Evolutionary conservation across 1,140 invertebrate species (phyloP), one percentile per base, ranked within the genome.

Genomic region (Pachypsylla venusta): DNA sequence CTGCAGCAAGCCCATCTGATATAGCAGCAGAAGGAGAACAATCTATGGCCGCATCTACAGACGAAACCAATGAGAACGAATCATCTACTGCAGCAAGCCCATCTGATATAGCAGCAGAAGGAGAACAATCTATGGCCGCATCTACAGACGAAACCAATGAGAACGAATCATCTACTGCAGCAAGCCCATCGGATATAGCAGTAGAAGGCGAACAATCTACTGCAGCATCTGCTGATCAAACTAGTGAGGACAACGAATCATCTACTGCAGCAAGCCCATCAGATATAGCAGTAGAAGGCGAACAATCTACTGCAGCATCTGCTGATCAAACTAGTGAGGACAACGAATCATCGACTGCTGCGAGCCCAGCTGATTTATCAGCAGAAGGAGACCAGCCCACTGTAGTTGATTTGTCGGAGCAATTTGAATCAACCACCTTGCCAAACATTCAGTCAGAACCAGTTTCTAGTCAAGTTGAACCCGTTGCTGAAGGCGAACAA

Each of bases 351-450:
- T 5, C 42, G 16, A n/a, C 42, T 7, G 42, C 16, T 5, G 22
- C 42, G 7, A 48, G 4, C 22, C 42, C 5, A 48, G 7, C 42
- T 48, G 42, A 19, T 10, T 48, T 22, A 4, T 48, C 22, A 19
- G 42, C 22, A 19, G 42, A 48, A n/a, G 42, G n/a, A n/a, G n/a
- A 48, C 16, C 42, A 48, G 16, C 42, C 5, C 16, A 48, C 16
- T 19, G 40, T 61, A 60, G 62, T n/a, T n/a, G n/a, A n/a, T n/a
- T n/a, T n/a, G n/a, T n/a, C n/a, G n/a, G n/a, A 63, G 56, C 20
- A 58, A 57, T 54, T 58, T 25, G 57, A 35, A 35, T 48, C 42
- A 24, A 27, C 59, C 20, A n/a, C n/a, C n/a, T 7, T 10, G 30
- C n/a, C 30, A 10, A 7, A 7, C 7, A n/a, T 35, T n/a, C 30